Base-by-base conservation (phyloP, 2,888 invertebrate species). In the Apamea crenata region DNA sequence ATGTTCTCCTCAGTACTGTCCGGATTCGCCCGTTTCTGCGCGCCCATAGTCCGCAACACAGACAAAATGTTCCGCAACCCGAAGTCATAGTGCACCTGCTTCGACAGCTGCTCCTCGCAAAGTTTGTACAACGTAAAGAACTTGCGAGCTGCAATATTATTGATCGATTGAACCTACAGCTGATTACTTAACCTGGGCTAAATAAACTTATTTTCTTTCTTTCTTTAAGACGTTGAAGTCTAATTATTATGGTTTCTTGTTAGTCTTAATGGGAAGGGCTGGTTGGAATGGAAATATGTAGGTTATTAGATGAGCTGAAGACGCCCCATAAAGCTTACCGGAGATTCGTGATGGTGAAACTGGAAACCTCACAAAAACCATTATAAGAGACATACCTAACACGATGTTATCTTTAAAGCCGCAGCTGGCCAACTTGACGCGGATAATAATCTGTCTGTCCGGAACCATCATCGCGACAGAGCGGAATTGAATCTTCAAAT, bases 391-490 rank as follows among this genome's bases (percentile, higher is more conserved):
- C 47, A 32, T 90, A 96, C 96, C 94, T 56, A 99, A 93, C 50
- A 98, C 91, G n/a, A 98, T 97, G 92, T 99, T 99, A 69, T 99
- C 99, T 91, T 98, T 98, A 91, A 99, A 99, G n/a, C 99, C 99
- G 91, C 99, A 99, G 88, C 98, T 98, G 78, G 99, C 99, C 90
- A 99, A 95, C 95, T 99, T 99, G 8, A 99, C 99, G 81, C 99
- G 97, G 93, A 99, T 99, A 89, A 99, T 99, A 90, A 99, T 99
- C 95, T 99, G 98, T 90, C 99, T 97, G 93, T 99, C 99, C 0
- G 99, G 99, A 6, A 99, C 99, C 99, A 99, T 99, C 99, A 99
- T 99, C 3, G 99, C 98, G 0, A 99, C 99, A 25, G 98, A 98
- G 74, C 99, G 97, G 94, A 99, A 99, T 97, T 98, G 98, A 77